Conservation (phyloP, 2,113 vertebrate species). For the Microcebus ravelobensis region DNA sequence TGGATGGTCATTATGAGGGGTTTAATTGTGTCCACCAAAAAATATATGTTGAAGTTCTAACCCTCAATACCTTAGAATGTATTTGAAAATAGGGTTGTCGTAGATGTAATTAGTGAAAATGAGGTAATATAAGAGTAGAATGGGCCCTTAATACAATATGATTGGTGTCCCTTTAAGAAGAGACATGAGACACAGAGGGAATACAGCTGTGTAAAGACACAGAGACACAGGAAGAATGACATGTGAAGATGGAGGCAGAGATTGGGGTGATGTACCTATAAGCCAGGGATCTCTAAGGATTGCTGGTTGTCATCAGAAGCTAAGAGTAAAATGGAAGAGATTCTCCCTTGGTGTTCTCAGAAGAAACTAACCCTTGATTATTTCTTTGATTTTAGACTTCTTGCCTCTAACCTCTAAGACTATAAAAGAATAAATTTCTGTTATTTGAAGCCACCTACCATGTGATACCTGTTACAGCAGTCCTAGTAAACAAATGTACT, state of each 20-base stretch:
- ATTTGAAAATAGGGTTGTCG: neutral
- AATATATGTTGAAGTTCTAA: neutral
- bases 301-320: neutral
- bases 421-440: neutral
- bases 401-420: neutral
- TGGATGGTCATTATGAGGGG: no score
- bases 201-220: neutral
- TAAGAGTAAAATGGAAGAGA: neutral
- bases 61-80: neutral
- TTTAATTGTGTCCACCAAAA: neutral
- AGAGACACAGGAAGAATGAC: neutral
- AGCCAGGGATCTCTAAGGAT: neutral
- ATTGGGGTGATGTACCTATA: fast-evolving
- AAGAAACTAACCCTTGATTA: neutral
- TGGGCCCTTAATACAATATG: neutral
- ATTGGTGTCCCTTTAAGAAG: neutral
- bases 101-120: neutral
- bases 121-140: neutral
- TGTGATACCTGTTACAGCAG: neutral
- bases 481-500: neutral
- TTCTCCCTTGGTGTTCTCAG: neutral
- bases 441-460: neutral
- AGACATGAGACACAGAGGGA: neutral
- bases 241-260: neutral
- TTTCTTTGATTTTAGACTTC: neutral